Percentiles rank a stretch among this genome's conserved stretches.
Conservation (phyloP, 2,113 vertebrate species). For the Alethe castanea region DNA sequence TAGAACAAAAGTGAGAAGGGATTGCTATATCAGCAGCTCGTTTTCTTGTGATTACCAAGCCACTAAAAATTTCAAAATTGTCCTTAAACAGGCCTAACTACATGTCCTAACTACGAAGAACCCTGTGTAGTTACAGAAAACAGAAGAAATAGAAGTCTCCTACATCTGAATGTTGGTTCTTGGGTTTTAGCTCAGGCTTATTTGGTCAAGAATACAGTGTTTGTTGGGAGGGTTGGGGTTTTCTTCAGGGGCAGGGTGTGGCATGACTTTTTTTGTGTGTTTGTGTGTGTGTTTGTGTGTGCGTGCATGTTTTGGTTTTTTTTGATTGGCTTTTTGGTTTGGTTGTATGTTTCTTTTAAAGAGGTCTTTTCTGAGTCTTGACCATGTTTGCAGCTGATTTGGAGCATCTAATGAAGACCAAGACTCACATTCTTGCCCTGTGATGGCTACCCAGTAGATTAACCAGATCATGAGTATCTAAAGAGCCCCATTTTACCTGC, state of each 20-base stretch:
- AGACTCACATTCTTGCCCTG: background rate
- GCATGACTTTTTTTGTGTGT: background rate
- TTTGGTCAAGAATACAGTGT: background rate
- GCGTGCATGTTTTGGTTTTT: background rate
- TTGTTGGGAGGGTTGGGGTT: background rate
- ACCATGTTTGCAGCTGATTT: background rate
- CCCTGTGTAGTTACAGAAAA: background rate
- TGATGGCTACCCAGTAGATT: background rate
- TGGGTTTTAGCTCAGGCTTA: background rate
- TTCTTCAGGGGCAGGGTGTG: background rate
- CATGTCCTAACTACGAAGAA: background rate
- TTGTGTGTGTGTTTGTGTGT: background rate
- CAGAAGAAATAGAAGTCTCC: background rate
- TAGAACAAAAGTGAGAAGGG: background rate
- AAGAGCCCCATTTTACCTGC: background rate
- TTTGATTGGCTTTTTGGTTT: background rate
- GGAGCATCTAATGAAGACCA: background rate
- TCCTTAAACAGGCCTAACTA: background rate
- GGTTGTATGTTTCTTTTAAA: background rate
- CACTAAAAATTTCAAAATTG: background rate
- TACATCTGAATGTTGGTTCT: background rate
- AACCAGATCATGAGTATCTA: background rate
- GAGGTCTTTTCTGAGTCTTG: background rate
- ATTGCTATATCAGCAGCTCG: background rate
- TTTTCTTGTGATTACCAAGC: background rate